phyloP scores from a whole-genome alignment of 2,888 invertebrate genomes.

The Escarpia spicata region DNA sequence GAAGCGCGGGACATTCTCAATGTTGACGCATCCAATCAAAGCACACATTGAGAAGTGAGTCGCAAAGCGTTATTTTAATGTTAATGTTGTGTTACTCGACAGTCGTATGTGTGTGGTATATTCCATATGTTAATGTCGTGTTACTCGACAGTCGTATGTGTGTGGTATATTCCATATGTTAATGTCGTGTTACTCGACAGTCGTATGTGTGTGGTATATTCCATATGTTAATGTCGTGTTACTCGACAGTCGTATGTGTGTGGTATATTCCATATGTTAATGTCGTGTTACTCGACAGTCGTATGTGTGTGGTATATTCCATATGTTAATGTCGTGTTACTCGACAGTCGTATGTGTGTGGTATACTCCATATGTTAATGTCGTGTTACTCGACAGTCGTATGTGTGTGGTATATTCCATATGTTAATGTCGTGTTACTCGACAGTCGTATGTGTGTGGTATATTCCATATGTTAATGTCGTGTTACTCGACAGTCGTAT shows the following conservation, averaged over 20 bases:
- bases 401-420: no score
- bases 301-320: neutral
- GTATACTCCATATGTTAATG: neutral
- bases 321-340: neutral
- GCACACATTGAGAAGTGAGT: slow-evolving; percentile 24
- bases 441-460: no score
- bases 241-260: neutral
- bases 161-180: neutral
- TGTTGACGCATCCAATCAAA: slow-evolving; percentile 8
- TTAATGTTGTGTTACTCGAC: no score
- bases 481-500: no score
- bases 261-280: neutral
- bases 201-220: neutral
- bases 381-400: neutral
- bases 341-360: neutral
- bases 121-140: neutral
- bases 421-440: no score
- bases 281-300: neutral
- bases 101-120: neutral
- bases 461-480: no score
- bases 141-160: neutral
- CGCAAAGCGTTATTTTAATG: neutral
- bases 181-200: neutral
- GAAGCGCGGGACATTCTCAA: slow-evolving; percentile 20
- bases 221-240: neutral